phyloP scores from a whole-genome alignment of 2,113 vertebrate genomes.

The Machaerirhynchus nigripectus region DNA sequence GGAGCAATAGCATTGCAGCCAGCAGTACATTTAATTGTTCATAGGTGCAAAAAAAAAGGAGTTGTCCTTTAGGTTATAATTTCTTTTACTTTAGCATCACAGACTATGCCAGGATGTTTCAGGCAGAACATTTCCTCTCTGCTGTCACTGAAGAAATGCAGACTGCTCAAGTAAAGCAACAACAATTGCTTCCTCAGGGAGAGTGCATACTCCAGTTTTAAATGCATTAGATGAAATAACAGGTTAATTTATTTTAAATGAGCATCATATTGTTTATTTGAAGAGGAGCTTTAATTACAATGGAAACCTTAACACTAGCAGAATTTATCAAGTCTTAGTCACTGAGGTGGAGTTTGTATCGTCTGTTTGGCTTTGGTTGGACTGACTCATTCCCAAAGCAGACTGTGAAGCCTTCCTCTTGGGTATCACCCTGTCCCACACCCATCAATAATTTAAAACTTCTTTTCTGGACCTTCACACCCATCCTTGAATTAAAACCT shows the following conservation, averaged over 20 bases:
- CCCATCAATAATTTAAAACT: conserved; percentile 20
- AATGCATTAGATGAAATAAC: conserved; percentile 6
- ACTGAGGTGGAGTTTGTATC: conserved; percentile 37
- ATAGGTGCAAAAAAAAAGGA: neutral
- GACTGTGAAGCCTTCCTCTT: conserved; percentile 25
- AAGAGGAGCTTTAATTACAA: conserved; percentile 36
- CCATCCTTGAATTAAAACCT: neutral
- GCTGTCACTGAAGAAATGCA: neutral
- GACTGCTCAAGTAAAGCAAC: neutral
- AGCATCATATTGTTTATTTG: conserved; percentile 48
- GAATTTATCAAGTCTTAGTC: conserved; percentile 39
- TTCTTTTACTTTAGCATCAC: neutral
- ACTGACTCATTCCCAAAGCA: conserved; percentile 36
- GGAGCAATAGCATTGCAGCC: conserved; percentile 8
- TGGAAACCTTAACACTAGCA: conserved; percentile 35
- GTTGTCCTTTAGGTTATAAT: neutral
- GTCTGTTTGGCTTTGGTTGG: conserved; percentile 5
- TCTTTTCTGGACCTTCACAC: neutral
- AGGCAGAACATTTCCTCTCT: neutral
- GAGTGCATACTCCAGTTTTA: neutral
- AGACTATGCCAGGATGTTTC: neutral
- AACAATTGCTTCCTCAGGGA: neutral
- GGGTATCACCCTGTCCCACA: conserved; percentile 7
- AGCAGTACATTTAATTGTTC: neutral
- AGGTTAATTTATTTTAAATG: conserved; percentile 60